Percentiles rank a stretch among this genome's conserved stretches.
phyloP scores from a whole-genome alignment of 2,888 invertebrate species.

The Crioceris asparagi region DNA sequence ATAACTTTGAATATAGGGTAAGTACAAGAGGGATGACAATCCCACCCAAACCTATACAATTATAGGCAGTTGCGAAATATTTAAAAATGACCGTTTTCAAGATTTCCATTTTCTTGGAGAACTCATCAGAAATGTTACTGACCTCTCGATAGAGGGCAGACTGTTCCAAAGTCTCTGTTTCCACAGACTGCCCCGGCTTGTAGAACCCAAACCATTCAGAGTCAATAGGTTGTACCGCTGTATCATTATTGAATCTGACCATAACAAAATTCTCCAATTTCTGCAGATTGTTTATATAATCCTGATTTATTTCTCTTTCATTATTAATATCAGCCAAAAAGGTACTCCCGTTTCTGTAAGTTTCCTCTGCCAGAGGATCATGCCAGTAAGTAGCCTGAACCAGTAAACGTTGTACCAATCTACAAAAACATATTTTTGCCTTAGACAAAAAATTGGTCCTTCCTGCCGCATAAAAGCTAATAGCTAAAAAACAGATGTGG shows the following conservation, averaged over 20 bases:
- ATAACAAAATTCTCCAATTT: conserved; percentile 75
- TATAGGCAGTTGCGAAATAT: too few species aligned
- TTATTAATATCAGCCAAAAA: conserved; percentile 96
- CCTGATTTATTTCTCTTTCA: conserved; percentile 54
- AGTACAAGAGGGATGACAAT: too few species aligned
- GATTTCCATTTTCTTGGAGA: too few species aligned
- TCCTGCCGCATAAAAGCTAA: too few species aligned
- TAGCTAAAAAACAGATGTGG: too few species aligned
- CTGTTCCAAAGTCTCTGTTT: conserved; percentile 58
- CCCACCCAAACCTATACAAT: too few species aligned
- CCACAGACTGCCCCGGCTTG: conserved; percentile 66
- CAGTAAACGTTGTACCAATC: conserved; percentile 62
- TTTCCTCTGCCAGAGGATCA: conserved; percentile 76
- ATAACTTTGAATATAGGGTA: too few species aligned
- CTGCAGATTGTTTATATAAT: conserved; percentile 68
- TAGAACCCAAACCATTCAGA: conserved; percentile 97
- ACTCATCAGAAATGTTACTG: too few species aligned
- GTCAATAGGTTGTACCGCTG: conserved; percentile 85
- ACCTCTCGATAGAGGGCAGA: conserved; percentile 71
- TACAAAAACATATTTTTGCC: too few species aligned
- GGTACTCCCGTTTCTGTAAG: conserved; percentile 64
- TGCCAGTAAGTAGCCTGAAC: conserved; percentile 99
- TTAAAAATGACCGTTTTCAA: too few species aligned
- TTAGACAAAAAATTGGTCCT: too few species aligned
- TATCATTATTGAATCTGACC: conserved; percentile 82